phyloP scores from a whole-genome alignment of 2,888 invertebrate genomes.

The Rhamphomyia laevipes region DNA sequence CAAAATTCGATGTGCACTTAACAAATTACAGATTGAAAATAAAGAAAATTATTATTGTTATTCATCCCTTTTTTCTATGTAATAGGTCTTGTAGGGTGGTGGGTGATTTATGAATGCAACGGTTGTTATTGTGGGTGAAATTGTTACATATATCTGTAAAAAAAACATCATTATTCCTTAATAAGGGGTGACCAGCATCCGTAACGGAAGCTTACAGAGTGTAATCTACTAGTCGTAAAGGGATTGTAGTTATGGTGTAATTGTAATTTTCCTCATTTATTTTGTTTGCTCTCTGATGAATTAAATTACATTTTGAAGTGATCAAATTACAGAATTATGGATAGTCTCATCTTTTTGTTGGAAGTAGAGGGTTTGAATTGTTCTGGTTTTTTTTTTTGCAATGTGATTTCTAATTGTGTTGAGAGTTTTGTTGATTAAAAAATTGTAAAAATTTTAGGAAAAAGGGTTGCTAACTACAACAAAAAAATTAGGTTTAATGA shows the following conservation, averaged over 20 bases:
- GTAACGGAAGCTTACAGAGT: constrained; percentile 8
- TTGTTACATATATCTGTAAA: no score
- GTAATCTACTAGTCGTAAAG: not conserved
- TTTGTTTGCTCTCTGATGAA: not conserved
- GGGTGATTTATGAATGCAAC: no score
- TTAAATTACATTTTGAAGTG: no score
- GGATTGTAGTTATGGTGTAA: not conserved
- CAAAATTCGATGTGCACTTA: constrained; percentile 27
- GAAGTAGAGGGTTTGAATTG: not conserved
- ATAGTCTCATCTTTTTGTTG: not conserved
- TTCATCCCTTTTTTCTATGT: not conserved
- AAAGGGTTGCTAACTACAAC: no score
- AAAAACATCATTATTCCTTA: not conserved
- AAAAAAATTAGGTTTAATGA: no score
- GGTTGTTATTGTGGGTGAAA: not conserved
- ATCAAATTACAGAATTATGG: not conserved
- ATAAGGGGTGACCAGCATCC: constrained; percentile 7
- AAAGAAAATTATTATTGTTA: constrained; percentile 21
- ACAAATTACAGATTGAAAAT: constrained; percentile 37
- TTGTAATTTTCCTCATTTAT: not conserved
- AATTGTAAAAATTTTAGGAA: no score
- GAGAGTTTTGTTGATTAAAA: no score
- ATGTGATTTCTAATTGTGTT: no score
- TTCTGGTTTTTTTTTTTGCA: not conserved
- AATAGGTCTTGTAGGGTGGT: no score